A percentile compares a stretch with the other conserved stretches of the same genome.
Conservation (phyloP, 2,888 invertebrate genomes). For the Drosophila barbarae region DNA sequence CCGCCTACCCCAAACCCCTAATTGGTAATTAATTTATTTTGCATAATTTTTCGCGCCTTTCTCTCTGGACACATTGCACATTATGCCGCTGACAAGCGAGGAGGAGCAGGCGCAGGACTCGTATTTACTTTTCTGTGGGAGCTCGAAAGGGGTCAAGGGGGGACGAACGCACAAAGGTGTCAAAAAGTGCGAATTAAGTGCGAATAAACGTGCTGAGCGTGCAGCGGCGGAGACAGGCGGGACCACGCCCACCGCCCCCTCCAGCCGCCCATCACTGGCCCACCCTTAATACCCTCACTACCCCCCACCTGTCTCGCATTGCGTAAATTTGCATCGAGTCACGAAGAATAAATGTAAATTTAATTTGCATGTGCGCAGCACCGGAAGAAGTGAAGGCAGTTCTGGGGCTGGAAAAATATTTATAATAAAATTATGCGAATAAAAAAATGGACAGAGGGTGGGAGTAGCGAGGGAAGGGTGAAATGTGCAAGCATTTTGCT, state of each 20-base stretch:
- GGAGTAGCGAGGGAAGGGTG: background rate
- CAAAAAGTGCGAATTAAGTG: slow-evolving; percentile 74
- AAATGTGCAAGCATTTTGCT: background rate
- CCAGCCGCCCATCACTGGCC: background rate
- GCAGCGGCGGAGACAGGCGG: slow-evolving; percentile 39
- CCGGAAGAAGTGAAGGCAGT: slow-evolving; percentile 13
- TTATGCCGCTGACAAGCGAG: slow-evolving; percentile 62
- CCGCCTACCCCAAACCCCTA: slow-evolving; percentile 52
- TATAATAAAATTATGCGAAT: slow-evolving; percentile 38
- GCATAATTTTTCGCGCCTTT: slow-evolving; percentile 70
- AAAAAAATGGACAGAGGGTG: background rate
- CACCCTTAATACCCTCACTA: background rate
- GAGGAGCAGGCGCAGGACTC: slow-evolving; percentile 5
- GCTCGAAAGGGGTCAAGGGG: slow-evolving; percentile 10
- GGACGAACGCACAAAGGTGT: slow-evolving; percentile 57
- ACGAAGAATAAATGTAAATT: slow-evolving; percentile 68
- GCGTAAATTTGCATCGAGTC: slow-evolving; percentile 62
- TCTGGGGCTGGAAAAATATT: slow-evolving; percentile 16
- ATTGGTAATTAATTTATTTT: slow-evolving; percentile 80
- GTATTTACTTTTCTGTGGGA: slow-evolving; percentile 61
- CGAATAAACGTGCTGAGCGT: slow-evolving; percentile 73
- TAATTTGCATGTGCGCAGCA: slow-evolving; percentile 36
- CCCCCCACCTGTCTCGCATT: slow-evolving; percentile 47
- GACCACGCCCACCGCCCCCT: slow-evolving; percentile 37
- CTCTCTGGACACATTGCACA: slow-evolving; percentile 44